A percentile compares a stretch with the other conserved stretches of the same genome.
Conservation (phyloP, 2,113 vertebrate species). For the Astur gentilis region DNA sequence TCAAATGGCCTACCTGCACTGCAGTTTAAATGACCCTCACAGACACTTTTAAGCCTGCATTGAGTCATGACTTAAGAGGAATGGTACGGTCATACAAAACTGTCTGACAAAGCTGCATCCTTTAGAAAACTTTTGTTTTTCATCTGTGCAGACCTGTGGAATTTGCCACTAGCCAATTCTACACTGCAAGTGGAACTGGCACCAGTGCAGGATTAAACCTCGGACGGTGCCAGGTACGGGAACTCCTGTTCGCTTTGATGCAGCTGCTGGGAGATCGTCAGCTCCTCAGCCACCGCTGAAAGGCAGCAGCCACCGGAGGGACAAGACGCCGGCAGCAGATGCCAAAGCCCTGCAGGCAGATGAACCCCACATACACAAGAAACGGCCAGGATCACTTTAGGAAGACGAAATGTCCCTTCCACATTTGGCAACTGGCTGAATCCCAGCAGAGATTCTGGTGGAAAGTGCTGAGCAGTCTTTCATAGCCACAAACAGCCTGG, state of each 20-base stretch:
- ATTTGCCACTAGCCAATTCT: neutral
- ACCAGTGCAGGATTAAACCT: neutral
- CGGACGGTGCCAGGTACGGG: rapidly evolving
- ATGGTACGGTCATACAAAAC: neutral
- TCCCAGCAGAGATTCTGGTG: neutral
- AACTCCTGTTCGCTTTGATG: neutral
- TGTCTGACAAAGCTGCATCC: neutral
- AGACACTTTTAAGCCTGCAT: neutral
- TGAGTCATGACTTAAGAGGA: neutral
- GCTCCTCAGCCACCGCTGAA: neutral
- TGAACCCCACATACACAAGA: neutral
- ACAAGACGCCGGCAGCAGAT: neutral
- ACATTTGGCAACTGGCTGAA: neutral
- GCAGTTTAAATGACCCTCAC: neutral
- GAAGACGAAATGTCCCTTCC: neutral
- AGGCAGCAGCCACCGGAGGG: neutral
- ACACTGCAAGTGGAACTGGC: neutral
- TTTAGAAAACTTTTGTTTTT: neutral
- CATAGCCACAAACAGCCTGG: neutral
- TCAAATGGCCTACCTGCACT: neutral
- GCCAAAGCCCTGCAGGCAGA: neutral
- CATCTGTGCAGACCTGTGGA: neutral
- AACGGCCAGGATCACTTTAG: neutral
- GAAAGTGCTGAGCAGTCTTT: neutral
- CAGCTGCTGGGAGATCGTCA: neutral